Percentiles rank a stretch among this genome's conserved stretches.
Conservation (phyloP, 2,888 invertebrate genomes). For the Mechanitis messenoides region DNA sequence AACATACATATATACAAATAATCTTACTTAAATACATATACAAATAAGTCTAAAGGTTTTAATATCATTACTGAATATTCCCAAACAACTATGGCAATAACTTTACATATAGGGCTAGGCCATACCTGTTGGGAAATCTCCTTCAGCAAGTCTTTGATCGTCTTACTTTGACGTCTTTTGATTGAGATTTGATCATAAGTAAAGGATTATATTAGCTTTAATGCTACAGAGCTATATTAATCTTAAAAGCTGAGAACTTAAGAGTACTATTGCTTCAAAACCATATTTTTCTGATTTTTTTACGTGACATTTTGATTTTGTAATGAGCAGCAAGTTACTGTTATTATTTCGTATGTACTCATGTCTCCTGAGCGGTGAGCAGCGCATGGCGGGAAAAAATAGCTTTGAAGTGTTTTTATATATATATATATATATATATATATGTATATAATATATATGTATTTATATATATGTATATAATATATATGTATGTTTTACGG, state of each 20-base stretch:
- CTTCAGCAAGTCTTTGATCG: slow-evolving; percentile 25
- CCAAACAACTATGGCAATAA: neutral
- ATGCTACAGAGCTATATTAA: neutral
- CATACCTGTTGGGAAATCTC: slow-evolving; percentile 25
- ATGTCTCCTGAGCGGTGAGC: slow-evolving; percentile 5
- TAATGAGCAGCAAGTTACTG: slow-evolving; percentile 22
- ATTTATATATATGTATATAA: no score
- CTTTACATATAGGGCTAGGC: neutral
- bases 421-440: neutral
- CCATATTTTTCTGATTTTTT: slow-evolving; percentile 13
- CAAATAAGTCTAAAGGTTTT: no score
- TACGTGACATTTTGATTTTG: slow-evolving; percentile 19
- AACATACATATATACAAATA: no score
- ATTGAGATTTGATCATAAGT: slow-evolving; percentile 18
- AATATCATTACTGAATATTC: no score
- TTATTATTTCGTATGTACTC: slow-evolving; percentile 10
- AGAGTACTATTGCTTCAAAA: neutral
- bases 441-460: no score
- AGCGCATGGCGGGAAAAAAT: neutral
- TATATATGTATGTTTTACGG: neutral
- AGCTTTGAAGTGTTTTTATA: neutral
- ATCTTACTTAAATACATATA: no score
- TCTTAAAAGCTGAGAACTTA: neutral
- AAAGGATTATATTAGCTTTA: slow-evolving; percentile 8
- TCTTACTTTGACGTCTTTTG: slow-evolving; percentile 28